A percentile compares a stretch with the other conserved stretches of the same genome.
These are phyloP conservation scores for Phylloscopus collybita DNA, from an alignment of 2,797 vertebrate genomes.

Conservation along the genomic window DNA sequence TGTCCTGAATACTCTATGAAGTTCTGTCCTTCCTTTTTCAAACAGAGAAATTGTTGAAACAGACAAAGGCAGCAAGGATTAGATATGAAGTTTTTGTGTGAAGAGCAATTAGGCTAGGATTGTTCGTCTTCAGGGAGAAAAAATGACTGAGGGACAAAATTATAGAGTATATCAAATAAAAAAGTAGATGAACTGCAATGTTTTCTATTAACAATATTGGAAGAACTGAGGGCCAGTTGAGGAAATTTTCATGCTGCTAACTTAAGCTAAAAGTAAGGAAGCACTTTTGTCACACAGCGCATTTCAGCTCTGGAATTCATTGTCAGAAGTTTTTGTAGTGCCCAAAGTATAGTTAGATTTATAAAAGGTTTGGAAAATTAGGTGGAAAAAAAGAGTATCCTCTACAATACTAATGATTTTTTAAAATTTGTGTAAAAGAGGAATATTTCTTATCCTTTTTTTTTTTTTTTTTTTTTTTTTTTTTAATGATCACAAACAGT, in stretches of 20 bases:
- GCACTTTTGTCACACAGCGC: background rate
- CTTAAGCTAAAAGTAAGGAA: background rate
- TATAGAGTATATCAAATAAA: background rate
- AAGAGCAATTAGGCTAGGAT: slow-evolving; percentile 22
- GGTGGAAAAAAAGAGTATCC: background rate
- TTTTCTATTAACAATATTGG: background rate
- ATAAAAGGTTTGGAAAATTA: background rate
- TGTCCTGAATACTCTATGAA: background rate
- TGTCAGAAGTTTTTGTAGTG: background rate
- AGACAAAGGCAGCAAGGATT: background rate
- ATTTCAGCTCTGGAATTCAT: background rate
- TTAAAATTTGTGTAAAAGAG: background rate
- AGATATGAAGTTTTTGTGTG: background rate
- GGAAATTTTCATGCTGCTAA: background rate
- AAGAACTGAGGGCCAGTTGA: background rate
- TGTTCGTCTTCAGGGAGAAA: background rate
- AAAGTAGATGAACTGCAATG: background rate
- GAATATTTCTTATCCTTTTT: background rate
- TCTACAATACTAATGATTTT: background rate
- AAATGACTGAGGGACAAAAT: background rate
- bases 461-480: background rate
- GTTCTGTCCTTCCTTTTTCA: background rate
- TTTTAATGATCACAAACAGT: background rate
- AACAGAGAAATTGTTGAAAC: background rate
- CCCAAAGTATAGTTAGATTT: background rate